A percentile compares a stretch with the other conserved stretches of the same genome.
phyloP scores from a whole-genome alignment of 2,888 invertebrate species.

The Marasmarcha lunaedactyla region DNA sequence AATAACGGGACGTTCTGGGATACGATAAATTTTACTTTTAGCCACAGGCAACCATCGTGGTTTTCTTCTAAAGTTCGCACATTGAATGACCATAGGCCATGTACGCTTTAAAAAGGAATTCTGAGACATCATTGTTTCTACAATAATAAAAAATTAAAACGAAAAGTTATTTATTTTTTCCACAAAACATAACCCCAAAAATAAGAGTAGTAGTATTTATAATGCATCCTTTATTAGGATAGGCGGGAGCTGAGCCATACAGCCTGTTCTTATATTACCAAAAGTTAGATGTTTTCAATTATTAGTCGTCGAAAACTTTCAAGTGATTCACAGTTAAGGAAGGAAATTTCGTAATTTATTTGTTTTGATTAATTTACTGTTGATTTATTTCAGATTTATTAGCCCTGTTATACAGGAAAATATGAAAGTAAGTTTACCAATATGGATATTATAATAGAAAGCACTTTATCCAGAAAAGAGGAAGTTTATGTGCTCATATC shows the following conservation, averaged over 20 bases:
- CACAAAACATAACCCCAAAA: not conserved
- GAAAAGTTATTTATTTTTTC: not conserved
- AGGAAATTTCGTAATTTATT: no score
- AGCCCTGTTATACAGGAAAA: not conserved
- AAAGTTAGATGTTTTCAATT: no score
- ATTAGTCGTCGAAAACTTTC: no score
- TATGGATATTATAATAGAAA: not conserved
- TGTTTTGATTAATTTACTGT: no score
- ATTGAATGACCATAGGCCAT: constrained; percentile 40
- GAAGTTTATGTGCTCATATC: not conserved
- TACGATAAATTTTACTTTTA: constrained; percentile 80
- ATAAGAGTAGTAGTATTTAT: no score
- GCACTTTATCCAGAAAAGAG: not conserved
- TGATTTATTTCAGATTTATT: no score
- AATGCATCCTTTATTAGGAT: no score
- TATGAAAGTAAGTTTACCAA: not conserved
- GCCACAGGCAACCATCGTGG: constrained; percentile 85
- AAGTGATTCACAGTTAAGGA: no score
- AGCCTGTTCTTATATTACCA: no score
- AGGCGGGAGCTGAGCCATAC: no score
- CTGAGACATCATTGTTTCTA: constrained; percentile 20
- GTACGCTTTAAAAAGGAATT: constrained; percentile 35
- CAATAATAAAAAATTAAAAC: not conserved
- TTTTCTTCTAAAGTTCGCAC: constrained; percentile 70
- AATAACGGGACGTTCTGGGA: constrained; percentile 72